Evolutionary conservation across 2,888 invertebrate species (phyloP), one percentile per base, ranked within the genome.

Genomic region (Venusia cambrica): DNA sequence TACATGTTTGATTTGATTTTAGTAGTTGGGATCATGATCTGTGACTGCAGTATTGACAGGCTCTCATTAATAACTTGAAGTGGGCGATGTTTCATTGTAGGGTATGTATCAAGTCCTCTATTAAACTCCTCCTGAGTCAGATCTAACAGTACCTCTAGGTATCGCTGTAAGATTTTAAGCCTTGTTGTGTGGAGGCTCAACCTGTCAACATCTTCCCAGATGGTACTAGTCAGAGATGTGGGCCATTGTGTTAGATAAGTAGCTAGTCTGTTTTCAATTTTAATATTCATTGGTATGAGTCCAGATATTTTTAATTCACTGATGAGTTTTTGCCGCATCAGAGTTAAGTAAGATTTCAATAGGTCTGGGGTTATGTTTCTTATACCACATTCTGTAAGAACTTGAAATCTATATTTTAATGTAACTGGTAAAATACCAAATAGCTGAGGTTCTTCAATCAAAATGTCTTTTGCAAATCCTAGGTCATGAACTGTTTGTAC

Each of bases 171-270:
- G 32, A 87, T 79, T 69, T 77, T 80, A 8, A 87, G 53, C 1
- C 87, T 62, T 24, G 85, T 51, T 7, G 49, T 35, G 45, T 69
- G 69, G 11, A 87, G 51, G 24, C 76, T 73, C 17, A 56, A 48
- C 7, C 70, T 38, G 44, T 77, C 59, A 0, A 73, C 43, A 60
- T 85, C 73, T 50, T 68, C 74, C 51, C 65, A 55, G 24, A 85
- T 66, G 22, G 73, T 57, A 13, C 76, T 77, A 13, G 87, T 85
- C 0, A 87, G 62, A 12, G 87, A 87, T 37, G 87, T 80, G 2
- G 87, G 87, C 87, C 87, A 88, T 36, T 79, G 75, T 2, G 80
- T 79, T 76, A 88, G 73, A 36, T 50, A 77, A 43, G 73, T 64
- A 11, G 85, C 84, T 11, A 88, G 57, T 47, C 56, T 66, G 45